phyloP scores from a whole-genome alignment of 2,888 invertebrate genomes.

The Bhutanitis thaidina region DNA sequence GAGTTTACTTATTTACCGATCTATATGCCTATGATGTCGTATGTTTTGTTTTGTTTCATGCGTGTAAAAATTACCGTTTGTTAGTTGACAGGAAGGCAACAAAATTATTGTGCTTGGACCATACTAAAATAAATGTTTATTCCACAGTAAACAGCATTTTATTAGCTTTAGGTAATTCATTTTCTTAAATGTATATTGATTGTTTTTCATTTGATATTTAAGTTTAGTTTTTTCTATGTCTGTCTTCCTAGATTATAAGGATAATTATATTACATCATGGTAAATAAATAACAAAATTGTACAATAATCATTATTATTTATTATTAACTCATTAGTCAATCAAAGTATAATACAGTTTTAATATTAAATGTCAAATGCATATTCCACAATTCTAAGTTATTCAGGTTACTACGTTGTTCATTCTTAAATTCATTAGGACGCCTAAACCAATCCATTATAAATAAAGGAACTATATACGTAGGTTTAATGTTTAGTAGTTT shows the following conservation, averaged over 20 bases:
- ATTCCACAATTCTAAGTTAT: background rate
- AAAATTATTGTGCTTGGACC: slow-evolving; percentile 38
- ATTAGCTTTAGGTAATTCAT: slow-evolving; percentile 7
- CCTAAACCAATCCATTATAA: too few species aligned
- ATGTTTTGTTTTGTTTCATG: slow-evolving; percentile 32
- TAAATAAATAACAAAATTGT: slow-evolving; percentile 11
- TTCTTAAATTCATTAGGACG: too few species aligned
- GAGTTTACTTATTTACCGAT: slow-evolving; percentile 34
- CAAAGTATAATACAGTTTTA: background rate
- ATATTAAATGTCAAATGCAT: background rate
- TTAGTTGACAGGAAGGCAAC: slow-evolving; percentile 22
- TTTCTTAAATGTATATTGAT: background rate
- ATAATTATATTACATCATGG: slow-evolving; percentile 5
- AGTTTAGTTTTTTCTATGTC: slow-evolving; percentile 8
- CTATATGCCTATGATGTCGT: too few species aligned
- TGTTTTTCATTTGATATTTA: background rate
- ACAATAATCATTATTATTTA: slow-evolving; percentile 8
- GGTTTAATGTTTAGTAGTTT: too few species aligned
- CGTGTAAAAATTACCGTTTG: slow-evolving; percentile 13
- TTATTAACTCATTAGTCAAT: background rate
- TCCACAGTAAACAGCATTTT: slow-evolving; percentile 14
- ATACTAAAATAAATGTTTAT: slow-evolving; percentile 14
- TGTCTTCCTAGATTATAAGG: slow-evolving; percentile 16
- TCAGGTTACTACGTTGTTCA: too few species aligned
- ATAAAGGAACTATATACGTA: too few species aligned